These are phyloP conservation scores for Junonia oenone DNA, from an alignment of 2,888 invertebrate genomes.

Conservation along the genomic window DNA sequence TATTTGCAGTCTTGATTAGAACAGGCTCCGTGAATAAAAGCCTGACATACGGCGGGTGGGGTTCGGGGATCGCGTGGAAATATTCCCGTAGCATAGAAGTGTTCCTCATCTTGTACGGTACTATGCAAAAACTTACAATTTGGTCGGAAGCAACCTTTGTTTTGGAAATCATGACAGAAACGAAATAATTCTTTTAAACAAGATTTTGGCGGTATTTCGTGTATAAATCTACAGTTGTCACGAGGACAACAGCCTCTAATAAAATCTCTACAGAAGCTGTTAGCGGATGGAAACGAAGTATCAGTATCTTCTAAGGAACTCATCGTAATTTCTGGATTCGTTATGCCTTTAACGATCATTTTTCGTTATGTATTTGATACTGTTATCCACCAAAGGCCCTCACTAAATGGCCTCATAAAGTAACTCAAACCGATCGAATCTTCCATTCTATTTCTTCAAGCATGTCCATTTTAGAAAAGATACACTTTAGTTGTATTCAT, in stretches of 20 bases:
- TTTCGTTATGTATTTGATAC: background rate
- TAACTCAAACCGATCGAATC: background rate
- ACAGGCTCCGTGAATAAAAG: slow-evolving; percentile 79
- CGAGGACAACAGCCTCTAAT: slow-evolving; percentile 70
- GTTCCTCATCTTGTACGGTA: slow-evolving; percentile 83
- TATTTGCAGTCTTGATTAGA: slow-evolving; percentile 65
- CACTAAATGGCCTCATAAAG: background rate
- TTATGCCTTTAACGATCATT: slow-evolving; percentile 41
- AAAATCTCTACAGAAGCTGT: slow-evolving; percentile 69
- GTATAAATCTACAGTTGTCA: slow-evolving; percentile 76
- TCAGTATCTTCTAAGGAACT: slow-evolving; percentile 50
- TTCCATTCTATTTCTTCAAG: background rate
- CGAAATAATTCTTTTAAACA: slow-evolving; percentile 63
- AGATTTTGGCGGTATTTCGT: slow-evolving; percentile 57
- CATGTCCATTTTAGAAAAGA: background rate
- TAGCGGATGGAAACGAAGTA: slow-evolving; percentile 37
- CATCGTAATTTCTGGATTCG: slow-evolving; percentile 40
- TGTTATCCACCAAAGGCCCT: background rate
- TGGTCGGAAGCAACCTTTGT: slow-evolving; percentile 82
- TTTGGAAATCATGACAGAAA: slow-evolving; percentile 83
- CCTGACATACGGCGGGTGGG: slow-evolving; percentile 79
- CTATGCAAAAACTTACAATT: slow-evolving; percentile 86
- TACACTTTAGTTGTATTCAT: background rate
- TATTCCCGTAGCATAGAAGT: slow-evolving; percentile 81
- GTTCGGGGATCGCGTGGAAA: slow-evolving; percentile 72